Evolutionary conservation across 1,140 invertebrate genomes (phyloP).

Genomic region (Zophobas atratus): DNA sequence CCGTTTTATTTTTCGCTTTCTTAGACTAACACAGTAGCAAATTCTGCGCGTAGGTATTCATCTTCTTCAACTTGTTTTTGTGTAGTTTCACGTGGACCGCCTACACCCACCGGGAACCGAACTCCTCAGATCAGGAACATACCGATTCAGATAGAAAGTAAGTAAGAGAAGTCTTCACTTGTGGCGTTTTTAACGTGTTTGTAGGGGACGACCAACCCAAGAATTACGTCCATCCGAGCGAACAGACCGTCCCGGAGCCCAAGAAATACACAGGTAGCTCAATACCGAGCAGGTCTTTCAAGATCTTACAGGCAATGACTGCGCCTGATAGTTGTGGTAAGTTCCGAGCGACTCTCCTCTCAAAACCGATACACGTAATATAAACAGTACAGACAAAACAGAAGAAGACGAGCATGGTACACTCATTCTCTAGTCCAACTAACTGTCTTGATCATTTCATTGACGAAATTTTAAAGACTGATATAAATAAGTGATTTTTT

Average conservation of each 20-base stretch:
- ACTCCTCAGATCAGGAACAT: constrained; percentile 60
- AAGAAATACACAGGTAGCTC: constrained; percentile 86
- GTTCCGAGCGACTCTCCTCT: constrained; percentile 27
- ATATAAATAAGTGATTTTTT: constrained; percentile 43
- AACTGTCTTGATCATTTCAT: constrained; percentile 19
- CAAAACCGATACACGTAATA: constrained; percentile 14
- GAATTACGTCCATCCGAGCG: constrained; percentile 76
- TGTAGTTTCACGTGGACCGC: constrained; percentile 48
- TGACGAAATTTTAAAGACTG: background rate
- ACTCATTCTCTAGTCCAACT: constrained; percentile 27
- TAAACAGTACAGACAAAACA: constrained; percentile 3
- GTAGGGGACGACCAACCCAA: constrained; percentile 68
- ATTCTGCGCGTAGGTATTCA: background rate
- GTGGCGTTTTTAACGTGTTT: constrained; percentile 14
- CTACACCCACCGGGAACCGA: constrained; percentile 18
- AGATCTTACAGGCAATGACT: constrained; percentile 88
- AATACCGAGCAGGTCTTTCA: constrained; percentile 90
- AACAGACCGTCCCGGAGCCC: constrained; percentile 79
- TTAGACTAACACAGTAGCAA: background rate
- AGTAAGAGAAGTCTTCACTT: constrained; percentile 30
- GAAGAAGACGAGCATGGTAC: constrained; percentile 33
- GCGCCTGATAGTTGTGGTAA: constrained; percentile 67
- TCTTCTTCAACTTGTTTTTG: background rate
- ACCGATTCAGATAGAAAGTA: constrained; percentile 65
- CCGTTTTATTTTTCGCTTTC: constrained; percentile 17